Base-by-base conservation (phyloP, 2,888 invertebrate genomes). In the Trissolcus japonicus region DNA sequence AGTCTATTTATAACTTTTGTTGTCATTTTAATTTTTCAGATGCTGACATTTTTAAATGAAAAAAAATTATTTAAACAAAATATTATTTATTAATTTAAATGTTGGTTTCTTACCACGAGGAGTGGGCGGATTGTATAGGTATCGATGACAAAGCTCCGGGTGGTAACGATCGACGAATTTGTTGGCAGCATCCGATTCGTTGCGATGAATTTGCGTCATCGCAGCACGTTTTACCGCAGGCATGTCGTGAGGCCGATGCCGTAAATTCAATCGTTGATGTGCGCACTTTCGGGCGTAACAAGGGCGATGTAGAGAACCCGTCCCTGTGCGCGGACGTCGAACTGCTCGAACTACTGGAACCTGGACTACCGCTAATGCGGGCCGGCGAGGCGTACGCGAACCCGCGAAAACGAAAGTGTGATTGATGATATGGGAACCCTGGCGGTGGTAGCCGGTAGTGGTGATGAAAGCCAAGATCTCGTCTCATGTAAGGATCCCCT, bases 401-500 rank as follows among this genome's bases (percentile, higher is more conserved):
- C 48, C 88, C 85, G 60, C 89, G 87, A 74, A 88, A 86, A 6
- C 89, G 85, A 75, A 85, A 88, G 75, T 89, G 88, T 41, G 86
- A 82, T 62, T 89, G 88, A 68, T 87, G 89, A 82, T 89, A 90
- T 60, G 90, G 90, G 77, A 88, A 89, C 40, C 86, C 87, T 0
- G 91, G 90, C 40, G 90, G 89, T 29, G 91, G 91, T 84, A 92
- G 89, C 85, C 92, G 90, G 82, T 92, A 92, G 80, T 92, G 92
- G 83, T 91, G 91, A 82, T 90, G 90, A 76, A 90, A 90, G n/a
- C 91, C 90, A 25, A 92, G 87, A 81, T 92, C 92, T 11, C 92
- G 89, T 79, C 92, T 88, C 91, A 92, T 91, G 83, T 92, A 92
- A 0, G 92, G 92, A 83, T 92, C 92, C 41, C 89, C 90, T 1